phyloP scores from a whole-genome alignment of 1,140 invertebrate species.

The Zeugodacus cucurbitae region DNA sequence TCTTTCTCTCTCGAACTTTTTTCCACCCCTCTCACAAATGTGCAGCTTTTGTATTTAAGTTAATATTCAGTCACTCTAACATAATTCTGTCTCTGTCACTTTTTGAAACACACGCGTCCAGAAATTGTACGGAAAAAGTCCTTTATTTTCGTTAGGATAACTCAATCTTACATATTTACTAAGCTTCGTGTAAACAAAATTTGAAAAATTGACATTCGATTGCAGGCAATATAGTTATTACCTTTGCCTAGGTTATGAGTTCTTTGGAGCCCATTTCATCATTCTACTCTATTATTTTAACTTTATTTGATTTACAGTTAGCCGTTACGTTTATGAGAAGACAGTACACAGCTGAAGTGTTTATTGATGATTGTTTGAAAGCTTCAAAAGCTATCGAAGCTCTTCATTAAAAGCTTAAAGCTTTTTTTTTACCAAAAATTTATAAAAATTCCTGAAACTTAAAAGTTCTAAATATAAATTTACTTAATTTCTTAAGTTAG shows the following conservation, averaged over 20 bases:
- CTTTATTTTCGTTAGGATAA: not conserved
- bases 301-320: not conserved
- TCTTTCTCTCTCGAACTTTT: not conserved
- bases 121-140: not conserved
- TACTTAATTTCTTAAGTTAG: not conserved
- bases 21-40: not conserved
- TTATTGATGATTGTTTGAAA: too few relatives aligned
- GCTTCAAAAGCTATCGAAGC: too few relatives aligned
- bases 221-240: not conserved
- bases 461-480: too few relatives aligned
- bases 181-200: too few relatives aligned
- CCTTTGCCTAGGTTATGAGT: not conserved
- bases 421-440: too few relatives aligned
- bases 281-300: not conserved
- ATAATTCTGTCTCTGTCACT: not conserved
- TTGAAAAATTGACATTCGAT: slow-evolving; percentile 28
- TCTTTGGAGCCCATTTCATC: not conserved
- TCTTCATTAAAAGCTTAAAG: too few relatives aligned
- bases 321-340: not conserved
- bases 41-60: not conserved
- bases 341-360: too few relatives aligned
- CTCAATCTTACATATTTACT: not conserved
- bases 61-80: not conserved
- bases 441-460: too few relatives aligned
- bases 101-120: not conserved